Evolutionary conservation across 1,140 invertebrate genomes (phyloP), one percentile per base, ranked within the genome.

Genomic region (Macrobrachium nipponense): DNA sequence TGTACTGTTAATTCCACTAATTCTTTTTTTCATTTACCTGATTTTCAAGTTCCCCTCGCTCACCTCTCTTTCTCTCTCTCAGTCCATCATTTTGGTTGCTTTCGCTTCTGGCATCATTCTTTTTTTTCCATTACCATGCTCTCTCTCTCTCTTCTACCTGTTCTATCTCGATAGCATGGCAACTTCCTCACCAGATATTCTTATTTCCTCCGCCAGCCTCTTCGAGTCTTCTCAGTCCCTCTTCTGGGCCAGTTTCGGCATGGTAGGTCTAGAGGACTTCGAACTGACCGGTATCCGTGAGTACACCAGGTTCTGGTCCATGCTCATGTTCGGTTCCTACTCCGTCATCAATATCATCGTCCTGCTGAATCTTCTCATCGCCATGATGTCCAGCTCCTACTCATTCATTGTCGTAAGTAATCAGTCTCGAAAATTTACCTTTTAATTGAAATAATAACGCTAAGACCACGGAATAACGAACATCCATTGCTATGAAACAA

Each of bases 301-400:
- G 0, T 96, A 96, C 90, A 96, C 95, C 2, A 91, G 95, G 80
- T 96, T 96, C 90, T 96, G 95, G 95, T 95, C 95, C 44, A 91
- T 96, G 82, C 92, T 96, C 78, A 96, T 96, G 95, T 96, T 95
- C 88, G 95, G 95, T 43, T 94, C 94, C 3, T 96, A 96, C 91
- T 95, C 95, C 78, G 95, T 96, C 73, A 96, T 97, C 90, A 96
- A 96, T 89, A 94, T 97, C 86, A 96, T 97, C 89, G 96, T 97
- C 20, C 92, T 97, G 20, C 91, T 97, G 83, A 97, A 97, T 91
- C 93, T 97, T 82, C 93, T 97, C 66, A 97, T 97, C 89, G 96
- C 96, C 83, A 97, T 97, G 96, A 97, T 97, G 95, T 96, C 95
- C 89, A 97, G 96, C 91, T 97, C 96, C 11, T 97, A 96, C 90